Evolutionary conservation across 2,888 invertebrate genomes (phyloP).

Genomic region (Coenonympha arcania): DNA sequence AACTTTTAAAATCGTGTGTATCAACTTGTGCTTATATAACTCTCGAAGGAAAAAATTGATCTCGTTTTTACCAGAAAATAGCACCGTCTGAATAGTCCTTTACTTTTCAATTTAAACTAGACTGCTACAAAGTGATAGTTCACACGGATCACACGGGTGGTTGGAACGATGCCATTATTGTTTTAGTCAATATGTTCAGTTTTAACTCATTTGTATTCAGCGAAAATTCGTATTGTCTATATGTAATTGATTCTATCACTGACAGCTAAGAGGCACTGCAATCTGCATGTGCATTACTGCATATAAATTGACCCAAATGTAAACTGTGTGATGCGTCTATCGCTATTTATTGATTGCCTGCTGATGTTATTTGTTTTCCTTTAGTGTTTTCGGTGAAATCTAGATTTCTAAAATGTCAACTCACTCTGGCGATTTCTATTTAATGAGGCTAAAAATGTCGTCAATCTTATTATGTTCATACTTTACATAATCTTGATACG

Average conservation of each 20-base stretch:
- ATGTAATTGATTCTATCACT: constrained; percentile 5
- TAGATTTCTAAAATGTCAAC: constrained; percentile 2
- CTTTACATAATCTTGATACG: background rate
- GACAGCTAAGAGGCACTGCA: constrained; percentile 2
- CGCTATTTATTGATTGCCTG: background rate
- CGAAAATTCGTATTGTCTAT: constrained; percentile 6
- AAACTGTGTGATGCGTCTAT: too few relatives aligned
- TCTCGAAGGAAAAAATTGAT: too few relatives aligned
- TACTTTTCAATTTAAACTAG: constrained; percentile 13
- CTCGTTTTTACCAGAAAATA: too few relatives aligned
- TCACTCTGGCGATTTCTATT: background rate
- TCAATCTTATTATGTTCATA: background rate
- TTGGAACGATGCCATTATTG: constrained; percentile 10
- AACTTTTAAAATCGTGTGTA: too few relatives aligned
- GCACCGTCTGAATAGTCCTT: constrained; percentile 5
- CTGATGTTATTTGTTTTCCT: constrained; percentile 1
- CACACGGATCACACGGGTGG: constrained; percentile 15
- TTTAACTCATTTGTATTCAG: constrained; percentile 22
- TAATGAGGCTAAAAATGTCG: background rate
- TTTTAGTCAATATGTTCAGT: constrained; percentile 4
- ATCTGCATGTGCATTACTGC: constrained; percentile 2
- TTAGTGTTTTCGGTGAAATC: constrained; percentile 5
- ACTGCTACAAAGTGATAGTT: constrained; percentile 7
- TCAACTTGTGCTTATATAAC: too few relatives aligned
- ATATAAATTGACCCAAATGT: constrained; percentile 5